Base-by-base conservation (phyloP, 2,113 vertebrate species). In the Ciconia boyciana region DNA sequence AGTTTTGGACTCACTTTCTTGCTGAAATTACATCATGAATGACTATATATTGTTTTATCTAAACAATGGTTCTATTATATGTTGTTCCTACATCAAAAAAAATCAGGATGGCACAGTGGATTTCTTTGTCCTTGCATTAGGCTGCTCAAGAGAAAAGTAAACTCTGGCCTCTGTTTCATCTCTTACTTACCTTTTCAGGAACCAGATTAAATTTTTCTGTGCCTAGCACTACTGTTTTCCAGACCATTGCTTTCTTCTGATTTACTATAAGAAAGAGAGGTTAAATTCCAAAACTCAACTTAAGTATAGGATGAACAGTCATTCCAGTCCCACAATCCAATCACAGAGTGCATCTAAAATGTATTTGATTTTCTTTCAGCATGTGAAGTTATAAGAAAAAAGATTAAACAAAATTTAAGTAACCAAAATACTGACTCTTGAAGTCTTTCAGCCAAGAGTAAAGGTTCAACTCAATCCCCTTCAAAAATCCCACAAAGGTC, bases 161-260 rank as follows among this genome's bases (percentile, higher is more conserved):
- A 65, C 5, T n/a, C 19, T 46, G 6, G 9, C 65, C 10, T 93
- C 16, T 31, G 4, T 69, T 75, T 71, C 16, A 77, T 24, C 19
- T 46, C n/a, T 76, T 83, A 48, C 87, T 68, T 74, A 96, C 95
- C 83, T 68, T 65, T 66, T 68, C 22, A n/a, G 25, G n/a, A 93
- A 91, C 6, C 9, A 29, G 94, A 77, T 97, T 97, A 98, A 74
- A 7, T 87, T 85, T 81, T 98, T 81, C 97, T 96, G 24, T 97
- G 95, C 34, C 95, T 93, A 41, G 97, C 78, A 13, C 48, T 87
- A 71, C 80, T 97, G 21, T 60, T 90, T 93, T 97, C 92, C n/a
- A 83, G 24, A 46, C 93, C 89, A 34, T 92, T 85, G 60, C 70
- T 92, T 10, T 98, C 98, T 49, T 98, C 98, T 25, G 97, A 96